A percentile compares a stretch with the other conserved stretches of the same genome.
Evolutionary conservation across 2,113 vertebrate genomes (phyloP).

Genomic region (Sciurus niger): DNA sequence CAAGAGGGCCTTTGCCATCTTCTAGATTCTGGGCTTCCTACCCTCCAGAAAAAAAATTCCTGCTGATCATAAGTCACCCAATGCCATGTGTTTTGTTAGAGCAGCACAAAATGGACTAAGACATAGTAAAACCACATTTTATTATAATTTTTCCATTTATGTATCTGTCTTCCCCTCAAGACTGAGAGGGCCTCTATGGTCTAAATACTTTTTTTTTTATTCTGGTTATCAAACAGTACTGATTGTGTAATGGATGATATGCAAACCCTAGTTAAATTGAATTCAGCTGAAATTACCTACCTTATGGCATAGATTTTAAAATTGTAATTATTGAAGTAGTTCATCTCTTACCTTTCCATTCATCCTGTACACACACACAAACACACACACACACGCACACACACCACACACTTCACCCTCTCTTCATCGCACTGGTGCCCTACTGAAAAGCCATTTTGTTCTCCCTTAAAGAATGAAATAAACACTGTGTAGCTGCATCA

Average conservation of each 20-base stretch:
- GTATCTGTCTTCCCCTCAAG: background rate
- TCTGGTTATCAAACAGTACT: background rate
- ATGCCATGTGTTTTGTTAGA: background rate
- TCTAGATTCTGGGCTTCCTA: background rate
- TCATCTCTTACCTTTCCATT: background rate
- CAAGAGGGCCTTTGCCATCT: too few relatives aligned
- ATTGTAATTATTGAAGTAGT: background rate
- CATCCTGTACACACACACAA: too few relatives aligned
- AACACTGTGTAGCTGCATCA: too few relatives aligned
- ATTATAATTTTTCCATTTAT: background rate
- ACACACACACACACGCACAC: background rate
- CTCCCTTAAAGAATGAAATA: background rate
- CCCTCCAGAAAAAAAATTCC: background rate
- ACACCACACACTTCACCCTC: background rate
- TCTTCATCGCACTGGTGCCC: background rate
- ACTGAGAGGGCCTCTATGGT: background rate
- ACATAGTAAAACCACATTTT: background rate
- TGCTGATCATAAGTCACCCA: background rate
- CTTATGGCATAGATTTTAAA: background rate
- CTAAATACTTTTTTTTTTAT: background rate
- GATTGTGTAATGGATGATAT: background rate
- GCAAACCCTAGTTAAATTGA: background rate
- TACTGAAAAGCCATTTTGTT: background rate
- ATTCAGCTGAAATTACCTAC: background rate
- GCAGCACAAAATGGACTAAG: background rate